Conservation (phyloP, 2,113 vertebrate genomes). For the Amia ocellicauda region DNA sequence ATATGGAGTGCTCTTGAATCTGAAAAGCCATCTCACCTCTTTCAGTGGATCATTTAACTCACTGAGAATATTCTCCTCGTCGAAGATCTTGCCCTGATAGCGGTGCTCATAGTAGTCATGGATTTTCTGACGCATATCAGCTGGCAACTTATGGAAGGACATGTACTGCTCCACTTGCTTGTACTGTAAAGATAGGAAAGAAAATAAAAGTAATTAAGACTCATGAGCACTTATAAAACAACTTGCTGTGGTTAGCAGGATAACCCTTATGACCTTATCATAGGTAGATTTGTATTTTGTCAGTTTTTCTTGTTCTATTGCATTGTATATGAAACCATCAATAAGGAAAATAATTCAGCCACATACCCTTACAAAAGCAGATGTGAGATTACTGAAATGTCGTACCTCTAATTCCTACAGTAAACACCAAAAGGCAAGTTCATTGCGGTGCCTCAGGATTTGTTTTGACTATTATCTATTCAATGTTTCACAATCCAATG, state of each 20-base stretch:
- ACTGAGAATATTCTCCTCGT: slow-evolving; percentile 95
- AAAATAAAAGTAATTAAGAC: slow-evolving; percentile 12
- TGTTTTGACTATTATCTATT: too few relatives aligned
- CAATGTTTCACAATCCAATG: too few relatives aligned
- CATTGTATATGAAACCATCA: too few relatives aligned
- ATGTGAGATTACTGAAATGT: too few relatives aligned
- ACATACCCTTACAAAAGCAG: too few relatives aligned
- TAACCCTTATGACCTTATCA: too few relatives aligned
- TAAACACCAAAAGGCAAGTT: too few relatives aligned
- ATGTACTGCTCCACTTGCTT: slow-evolving; percentile 99
- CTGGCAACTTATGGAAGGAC: slow-evolving; percentile 98
- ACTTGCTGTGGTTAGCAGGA: not conserved
- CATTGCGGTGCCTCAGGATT: too few relatives aligned
- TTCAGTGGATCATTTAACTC: slow-evolving; percentile 97
- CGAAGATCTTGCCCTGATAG: slow-evolving; percentile 98
- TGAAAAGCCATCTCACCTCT: slow-evolving; percentile 73
- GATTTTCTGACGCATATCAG: slow-evolving; percentile 98
- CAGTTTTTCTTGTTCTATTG: not conserved
- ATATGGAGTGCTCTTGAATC: not conserved
- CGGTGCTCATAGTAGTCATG: slow-evolving; percentile 98
- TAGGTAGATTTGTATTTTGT: not conserved
- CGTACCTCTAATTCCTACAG: too few relatives aligned
- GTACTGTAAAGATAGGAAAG: slow-evolving; percentile 71
- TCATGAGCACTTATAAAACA: too few relatives aligned
- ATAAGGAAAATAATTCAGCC: too few relatives aligned